A percentile compares a stretch with the other conserved stretches of the same genome.
Evolutionary conservation across 2,797 vertebrate species (phyloP).

Genomic region (Poeciliopsis presidionis): DNA sequence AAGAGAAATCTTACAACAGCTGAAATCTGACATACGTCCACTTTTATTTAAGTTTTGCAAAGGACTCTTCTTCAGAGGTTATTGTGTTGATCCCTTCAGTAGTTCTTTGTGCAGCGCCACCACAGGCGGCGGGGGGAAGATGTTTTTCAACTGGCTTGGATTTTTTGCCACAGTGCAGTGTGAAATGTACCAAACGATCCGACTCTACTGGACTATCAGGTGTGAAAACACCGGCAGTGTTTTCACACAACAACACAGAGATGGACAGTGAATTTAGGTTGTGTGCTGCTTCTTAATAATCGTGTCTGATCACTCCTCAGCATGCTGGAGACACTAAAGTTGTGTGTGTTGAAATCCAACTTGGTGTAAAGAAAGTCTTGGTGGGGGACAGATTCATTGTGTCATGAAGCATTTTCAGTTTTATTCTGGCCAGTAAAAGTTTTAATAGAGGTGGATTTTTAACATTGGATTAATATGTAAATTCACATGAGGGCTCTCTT

Average conservation of each 20-base stretch:
- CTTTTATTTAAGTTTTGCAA: too few species aligned
- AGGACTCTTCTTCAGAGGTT: too few species aligned
- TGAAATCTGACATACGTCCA: too few species aligned
- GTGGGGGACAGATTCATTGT: conserved; percentile 75
- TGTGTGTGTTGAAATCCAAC: conserved; percentile 59
- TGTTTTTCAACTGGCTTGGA: too few species aligned
- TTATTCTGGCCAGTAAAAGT: conserved; percentile 81
- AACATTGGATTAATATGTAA: conserved; percentile 86
- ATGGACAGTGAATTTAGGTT: conserved; percentile 28
- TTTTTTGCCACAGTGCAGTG: too few species aligned
- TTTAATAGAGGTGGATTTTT: conserved; percentile 81
- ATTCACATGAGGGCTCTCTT: conserved; percentile 77
- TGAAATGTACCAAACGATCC: too few species aligned
- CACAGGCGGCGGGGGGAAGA: too few species aligned
- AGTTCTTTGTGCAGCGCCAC: too few species aligned
- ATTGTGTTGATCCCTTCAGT: too few species aligned
- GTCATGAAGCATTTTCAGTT: conserved; percentile 80
- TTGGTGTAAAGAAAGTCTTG: conserved; percentile 68
- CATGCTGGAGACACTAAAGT: conserved; percentile 46
- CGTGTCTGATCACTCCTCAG: conserved; percentile 40
- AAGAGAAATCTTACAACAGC: too few species aligned
- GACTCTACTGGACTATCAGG: too few species aligned
- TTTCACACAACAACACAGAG: conserved; percentile 10
- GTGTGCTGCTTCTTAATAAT: conserved; percentile 25
- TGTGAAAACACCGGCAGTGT: conserved; percentile 4